A percentile compares a stretch with the other conserved stretches of the same genome.
Conservation (phyloP, 2,888 invertebrate species). For the Malacosoma neustria region DNA sequence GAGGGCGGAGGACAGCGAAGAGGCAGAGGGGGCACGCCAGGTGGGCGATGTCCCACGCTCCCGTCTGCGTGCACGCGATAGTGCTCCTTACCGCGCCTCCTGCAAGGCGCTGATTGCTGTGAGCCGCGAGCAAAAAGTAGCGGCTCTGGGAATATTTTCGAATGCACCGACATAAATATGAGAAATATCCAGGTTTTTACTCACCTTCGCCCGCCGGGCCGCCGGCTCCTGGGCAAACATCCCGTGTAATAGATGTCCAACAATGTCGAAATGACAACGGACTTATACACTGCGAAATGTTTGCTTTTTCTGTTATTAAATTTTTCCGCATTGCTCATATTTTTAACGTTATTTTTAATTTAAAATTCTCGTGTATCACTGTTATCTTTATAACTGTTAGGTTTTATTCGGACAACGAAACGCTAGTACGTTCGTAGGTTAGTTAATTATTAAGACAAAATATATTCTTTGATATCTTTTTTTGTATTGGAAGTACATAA, state of each 20-base stretch:
- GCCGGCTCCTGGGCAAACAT: conserved; percentile 41
- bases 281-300: conserved; percentile 31
- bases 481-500: too few relatives aligned
- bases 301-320: too few relatives aligned
- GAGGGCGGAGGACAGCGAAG: conserved; percentile 75
- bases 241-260: conserved; percentile 57
- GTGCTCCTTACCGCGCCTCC: conserved; percentile 50
- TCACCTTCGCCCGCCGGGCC: conserved; percentile 41
- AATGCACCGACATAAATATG: conserved; percentile 72
- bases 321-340: too few relatives aligned
- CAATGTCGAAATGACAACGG: conserved; percentile 52
- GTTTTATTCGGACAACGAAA: too few relatives aligned
- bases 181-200: conserved; percentile 69
- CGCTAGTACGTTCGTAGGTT: too few relatives aligned
- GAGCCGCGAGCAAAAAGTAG: conserved; percentile 30
- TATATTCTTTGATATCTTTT: too few relatives aligned
- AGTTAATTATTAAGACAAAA: too few relatives aligned
- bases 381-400: too few relatives aligned
- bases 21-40: conserved; percentile 75
- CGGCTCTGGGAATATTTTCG: conserved; percentile 64
- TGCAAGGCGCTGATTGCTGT: conserved; percentile 44
- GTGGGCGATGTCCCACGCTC: conserved; percentile 74
- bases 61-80: conserved; percentile 57
- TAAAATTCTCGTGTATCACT: too few relatives aligned
- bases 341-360: too few relatives aligned